Evolutionary conservation across 2,797 vertebrate genomes (phyloP).

Genomic region (Coccyzus lansbergi): DNA sequence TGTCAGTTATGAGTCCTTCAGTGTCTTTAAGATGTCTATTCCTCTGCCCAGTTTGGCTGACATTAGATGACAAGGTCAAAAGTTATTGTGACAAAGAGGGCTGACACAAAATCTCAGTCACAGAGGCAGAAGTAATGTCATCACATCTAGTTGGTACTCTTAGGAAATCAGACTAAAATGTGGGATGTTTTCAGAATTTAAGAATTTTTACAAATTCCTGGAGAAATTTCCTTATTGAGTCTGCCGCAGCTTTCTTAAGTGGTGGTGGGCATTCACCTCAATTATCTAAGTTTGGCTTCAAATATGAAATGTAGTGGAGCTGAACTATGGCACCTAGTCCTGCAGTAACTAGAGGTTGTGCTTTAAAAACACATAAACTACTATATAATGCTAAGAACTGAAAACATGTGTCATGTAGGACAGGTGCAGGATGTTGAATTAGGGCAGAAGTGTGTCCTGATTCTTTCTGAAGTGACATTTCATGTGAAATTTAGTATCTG

Average conservation of each 20-base stretch:
- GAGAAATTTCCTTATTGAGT: background rate
- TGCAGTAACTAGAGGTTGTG: background rate
- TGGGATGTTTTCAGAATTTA: background rate
- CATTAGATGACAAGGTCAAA: background rate
- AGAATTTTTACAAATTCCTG: background rate
- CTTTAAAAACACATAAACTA: background rate
- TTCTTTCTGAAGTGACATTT: background rate
- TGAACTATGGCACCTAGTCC: background rate
- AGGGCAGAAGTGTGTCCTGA: background rate
- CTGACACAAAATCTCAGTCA: background rate
- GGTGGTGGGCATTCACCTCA: background rate
- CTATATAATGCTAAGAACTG: background rate
- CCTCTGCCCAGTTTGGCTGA: background rate
- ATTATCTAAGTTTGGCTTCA: background rate
- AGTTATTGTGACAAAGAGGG: background rate
- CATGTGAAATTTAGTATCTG: background rate
- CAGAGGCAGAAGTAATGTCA: background rate
- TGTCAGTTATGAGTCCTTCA: background rate
- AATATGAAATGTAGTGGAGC: background rate
- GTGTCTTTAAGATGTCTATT: background rate
- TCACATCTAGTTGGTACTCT: background rate
- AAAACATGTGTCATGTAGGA: background rate
- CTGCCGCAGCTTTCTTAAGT: background rate
- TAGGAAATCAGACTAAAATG: conserved; percentile 41
- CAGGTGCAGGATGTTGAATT: background rate